These are phyloP conservation scores for Synchiropus splendidus DNA, from an alignment of 2,113 vertebrate species.

Conservation along the genomic window DNA sequence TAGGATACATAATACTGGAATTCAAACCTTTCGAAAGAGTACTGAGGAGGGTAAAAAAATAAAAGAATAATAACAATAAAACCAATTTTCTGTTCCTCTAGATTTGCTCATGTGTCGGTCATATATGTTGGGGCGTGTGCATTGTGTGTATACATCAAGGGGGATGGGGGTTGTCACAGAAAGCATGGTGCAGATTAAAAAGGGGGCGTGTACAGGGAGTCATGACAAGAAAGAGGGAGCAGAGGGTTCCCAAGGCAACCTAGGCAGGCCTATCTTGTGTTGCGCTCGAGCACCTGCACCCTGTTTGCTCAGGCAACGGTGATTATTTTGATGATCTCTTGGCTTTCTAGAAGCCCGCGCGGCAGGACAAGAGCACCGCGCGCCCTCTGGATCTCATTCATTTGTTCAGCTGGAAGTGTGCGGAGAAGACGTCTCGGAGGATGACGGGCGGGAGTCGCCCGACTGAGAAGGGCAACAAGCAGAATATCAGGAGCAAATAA, in stretches of 20 bases:
- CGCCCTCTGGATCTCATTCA: slow-evolving; percentile 31
- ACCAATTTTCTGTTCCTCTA: slow-evolving; percentile 30
- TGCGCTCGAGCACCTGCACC: slow-evolving; percentile 56
- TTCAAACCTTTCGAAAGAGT: slow-evolving; percentile 18
- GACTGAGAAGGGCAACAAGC: slow-evolving; percentile 36
- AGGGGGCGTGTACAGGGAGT: slow-evolving; percentile 31
- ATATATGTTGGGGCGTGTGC: slow-evolving; percentile 9
- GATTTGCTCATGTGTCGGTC: slow-evolving; percentile 13
- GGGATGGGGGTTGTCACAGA: slow-evolving; percentile 41
- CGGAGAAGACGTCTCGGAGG: slow-evolving; percentile 6
- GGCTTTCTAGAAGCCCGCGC: slow-evolving; percentile 41
- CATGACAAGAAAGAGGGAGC: slow-evolving; percentile 52
- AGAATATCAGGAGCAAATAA: no score
- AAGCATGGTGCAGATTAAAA: slow-evolving; percentile 50
- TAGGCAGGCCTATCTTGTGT: slow-evolving; percentile 26
- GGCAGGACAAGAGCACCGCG: slow-evolving; percentile 1
- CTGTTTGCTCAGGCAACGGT: slow-evolving; percentile 61
- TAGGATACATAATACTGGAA: not conserved
- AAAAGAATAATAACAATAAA: slow-evolving; percentile 33
- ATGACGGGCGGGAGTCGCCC: slow-evolving; percentile 19
- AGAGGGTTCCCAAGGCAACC: slow-evolving; percentile 66
- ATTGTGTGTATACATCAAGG: slow-evolving; percentile 39
- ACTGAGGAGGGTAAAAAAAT: slow-evolving; percentile 19
- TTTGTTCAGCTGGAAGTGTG: slow-evolving; percentile 57
- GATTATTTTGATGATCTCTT: slow-evolving; percentile 62